Conservation (phyloP, 2,113 vertebrate species). For the Gymnarchus niloticus region DNA sequence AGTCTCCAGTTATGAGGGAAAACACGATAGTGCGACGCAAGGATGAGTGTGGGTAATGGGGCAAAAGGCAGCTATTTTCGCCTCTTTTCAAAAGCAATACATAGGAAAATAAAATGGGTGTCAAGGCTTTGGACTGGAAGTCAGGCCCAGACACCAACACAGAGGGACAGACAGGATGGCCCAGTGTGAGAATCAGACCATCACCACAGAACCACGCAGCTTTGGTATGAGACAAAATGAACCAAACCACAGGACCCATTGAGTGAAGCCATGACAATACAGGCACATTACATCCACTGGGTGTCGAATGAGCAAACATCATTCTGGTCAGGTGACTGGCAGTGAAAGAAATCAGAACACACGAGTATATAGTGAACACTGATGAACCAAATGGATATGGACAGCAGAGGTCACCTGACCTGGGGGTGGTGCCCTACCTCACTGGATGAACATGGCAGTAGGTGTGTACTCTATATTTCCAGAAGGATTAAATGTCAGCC, state of each 20-base stretch:
- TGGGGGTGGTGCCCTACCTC: too few species aligned
- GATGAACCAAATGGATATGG: neutral
- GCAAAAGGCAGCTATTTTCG: neutral
- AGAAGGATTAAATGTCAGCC: neutral
- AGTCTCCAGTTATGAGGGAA: neutral
- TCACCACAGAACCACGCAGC: too few species aligned
- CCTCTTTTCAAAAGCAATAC: neutral
- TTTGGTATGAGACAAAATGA: neutral
- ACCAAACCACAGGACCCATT: too few species aligned
- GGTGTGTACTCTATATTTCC: neutral
- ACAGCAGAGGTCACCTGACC: neutral
- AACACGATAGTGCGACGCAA: neutral
- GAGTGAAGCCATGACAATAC: neutral
- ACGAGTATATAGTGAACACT: neutral
- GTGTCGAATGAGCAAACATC: neutral
- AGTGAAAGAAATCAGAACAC: neutral
- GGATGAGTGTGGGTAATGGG: neutral
- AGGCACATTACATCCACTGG: neutral
- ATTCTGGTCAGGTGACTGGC: neutral
- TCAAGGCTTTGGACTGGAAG: neutral
- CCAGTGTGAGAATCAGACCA: too few species aligned
- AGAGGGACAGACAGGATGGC: neutral
- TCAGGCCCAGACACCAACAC: neutral
- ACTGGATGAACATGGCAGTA: neutral
- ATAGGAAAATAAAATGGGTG: neutral